These are phyloP conservation scores for Tympanoctomys barrerae DNA, from an alignment of 2,797 vertebrate species.

Conservation along the genomic window DNA sequence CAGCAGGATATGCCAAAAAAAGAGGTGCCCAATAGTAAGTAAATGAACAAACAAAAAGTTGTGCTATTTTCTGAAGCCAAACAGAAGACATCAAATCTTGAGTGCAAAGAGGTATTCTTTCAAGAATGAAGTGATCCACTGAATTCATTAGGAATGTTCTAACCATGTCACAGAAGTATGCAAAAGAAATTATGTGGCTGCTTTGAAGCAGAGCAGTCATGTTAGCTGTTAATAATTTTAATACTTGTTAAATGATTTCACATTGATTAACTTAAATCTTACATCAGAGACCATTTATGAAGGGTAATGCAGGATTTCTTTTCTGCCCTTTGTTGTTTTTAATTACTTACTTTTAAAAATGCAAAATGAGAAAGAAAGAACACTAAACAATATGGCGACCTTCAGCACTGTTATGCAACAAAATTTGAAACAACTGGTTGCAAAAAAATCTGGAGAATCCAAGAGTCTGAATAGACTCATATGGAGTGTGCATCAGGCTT, in stretches of 20 bases:
- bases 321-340: neutral
- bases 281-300: neutral
- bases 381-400: neutral
- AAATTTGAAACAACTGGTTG: neutral
- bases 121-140: neutral
- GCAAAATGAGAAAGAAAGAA: neutral
- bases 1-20: slow-evolving; percentile 38
- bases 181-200: neutral
- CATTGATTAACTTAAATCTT: neutral
- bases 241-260: neutral
- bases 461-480: neutral
- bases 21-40: neutral
- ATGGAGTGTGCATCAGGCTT: neutral
- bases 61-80: slow-evolving; percentile 53
- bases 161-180: neutral
- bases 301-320: neutral
- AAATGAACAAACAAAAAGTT: neutral
- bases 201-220: neutral
- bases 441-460: neutral
- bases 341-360: neutral
- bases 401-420: neutral
- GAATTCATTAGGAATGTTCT: slow-evolving; percentile 48
- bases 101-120: slow-evolving; percentile 18
- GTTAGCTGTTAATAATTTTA: neutral
- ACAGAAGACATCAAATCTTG: neutral